Evolutionary conservation across 2,888 invertebrate genomes (phyloP).

Genomic region (Onthophagus sagittarius): DNA sequence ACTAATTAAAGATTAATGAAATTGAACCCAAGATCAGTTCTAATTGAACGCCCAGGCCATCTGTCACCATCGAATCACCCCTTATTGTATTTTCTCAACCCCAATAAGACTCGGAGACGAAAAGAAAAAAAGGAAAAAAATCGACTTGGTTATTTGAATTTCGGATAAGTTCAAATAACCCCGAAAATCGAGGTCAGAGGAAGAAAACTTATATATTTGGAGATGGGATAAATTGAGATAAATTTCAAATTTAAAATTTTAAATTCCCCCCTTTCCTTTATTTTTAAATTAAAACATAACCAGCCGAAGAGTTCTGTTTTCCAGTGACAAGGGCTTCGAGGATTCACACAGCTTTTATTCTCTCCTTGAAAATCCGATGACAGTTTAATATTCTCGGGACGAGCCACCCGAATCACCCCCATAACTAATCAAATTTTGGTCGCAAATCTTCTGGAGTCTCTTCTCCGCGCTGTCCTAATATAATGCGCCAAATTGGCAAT

Average conservation of each 20-base stretch:
- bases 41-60: not conserved
- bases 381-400: slow-evolving; percentile 11
- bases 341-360: not conserved
- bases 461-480: slow-evolving; percentile 26
- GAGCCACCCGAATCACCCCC: not conserved
- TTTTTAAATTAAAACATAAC: slow-evolving; percentile 11
- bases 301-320: slow-evolving; percentile 1
- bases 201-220: not conserved
- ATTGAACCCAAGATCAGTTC: not conserved
- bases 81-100: not conserved
- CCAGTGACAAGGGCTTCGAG: not conserved
- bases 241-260: slow-evolving; percentile 9
- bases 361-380: slow-evolving; percentile 7
- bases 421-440: slow-evolving; percentile 9
- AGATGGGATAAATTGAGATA: not conserved
- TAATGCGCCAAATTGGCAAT: slow-evolving; percentile 43
- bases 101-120: not conserved
- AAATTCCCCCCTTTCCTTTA: not conserved
- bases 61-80: not conserved
- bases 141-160: not conserved
- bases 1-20: not conserved
- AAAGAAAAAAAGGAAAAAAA: not conserved
- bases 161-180: not conserved
- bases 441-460: slow-evolving; percentile 1
- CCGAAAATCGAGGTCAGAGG: too few relatives aligned